Base-by-base conservation (phyloP, 1,140 invertebrate genomes). In the Bombus pascuorum region DNA sequence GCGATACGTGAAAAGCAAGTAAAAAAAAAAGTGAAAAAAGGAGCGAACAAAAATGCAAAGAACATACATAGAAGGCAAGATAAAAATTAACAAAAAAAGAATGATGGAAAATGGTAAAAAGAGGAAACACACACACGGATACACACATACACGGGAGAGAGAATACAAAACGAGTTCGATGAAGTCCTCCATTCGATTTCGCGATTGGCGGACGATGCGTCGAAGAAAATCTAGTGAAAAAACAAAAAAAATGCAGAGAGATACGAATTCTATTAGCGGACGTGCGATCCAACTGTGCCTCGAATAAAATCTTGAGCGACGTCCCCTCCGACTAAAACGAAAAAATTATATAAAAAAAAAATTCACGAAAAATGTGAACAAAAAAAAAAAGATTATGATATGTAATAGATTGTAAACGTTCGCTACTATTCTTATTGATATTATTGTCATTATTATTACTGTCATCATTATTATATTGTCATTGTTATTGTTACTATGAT, bases 381-480 rank as follows among this genome's bases (percentile, higher is more conserved):
- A 73, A 72, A 72, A 37, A 77, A 37, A 68, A 66, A 78, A 53
- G 34, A 77, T 76, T 77, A 77, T 66, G 42, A 70, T 81, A 78
- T 81, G 79, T 86, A 87, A 90, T 86, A 79, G 81, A 89, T 87
- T 89, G 81, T 89, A 90, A 84, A 90, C 81, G 68, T 86, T 90
- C 83, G 87, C 71, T 65, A 87, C 90, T 88, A 92, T 90, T 87
- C 92, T 92, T 91, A 90, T 91, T 87, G 88, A 91, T 88, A 91
- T 89, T 76, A 90, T 88, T 91, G 87, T 68, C 86, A 91, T 89
- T 83, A 86, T 87, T 87, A 84, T 86, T 87, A 91, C 86, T 87
- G 88, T 72, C 82, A 81, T 83, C 73, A 87, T 84, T 87, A 89
- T 84, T 87, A 89, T 85, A 89, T 83, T 77, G 66, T 75, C 66